Evolutionary conservation across 2,797 vertebrate genomes (phyloP), one percentile per base, ranked within the genome.

Genomic region (Amniataba percoides): DNA sequence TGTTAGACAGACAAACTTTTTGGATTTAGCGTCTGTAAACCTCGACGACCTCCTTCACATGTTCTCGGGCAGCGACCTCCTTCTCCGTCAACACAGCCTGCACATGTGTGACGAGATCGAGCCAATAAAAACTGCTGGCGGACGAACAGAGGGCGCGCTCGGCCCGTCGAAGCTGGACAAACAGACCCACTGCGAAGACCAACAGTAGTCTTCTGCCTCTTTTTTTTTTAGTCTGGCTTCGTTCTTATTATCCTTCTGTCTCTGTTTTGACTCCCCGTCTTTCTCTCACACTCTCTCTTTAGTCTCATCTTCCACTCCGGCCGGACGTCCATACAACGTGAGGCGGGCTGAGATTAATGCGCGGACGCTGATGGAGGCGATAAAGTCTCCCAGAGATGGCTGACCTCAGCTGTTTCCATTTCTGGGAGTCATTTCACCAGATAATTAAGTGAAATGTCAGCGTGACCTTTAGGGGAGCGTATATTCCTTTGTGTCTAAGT

Each of bases 61-160:
- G 21, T 80, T 64, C 63, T 51, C 52, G 13, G 59, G 57, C 71
- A 25, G 60, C 18, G n/a, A 71, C 62, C 59, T 76, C 46, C 55
- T 31, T 74, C 77, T 82, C 74, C 21, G 72, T 84, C 78, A 81
- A 84, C 75, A 82, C 61, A 2, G 64, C 65, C 74, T 36, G 75
- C 39, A 61, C 71, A 6, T 73, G 71, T 73, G 71, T 12, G 70
- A 53, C 64, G 56, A n/a, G 27, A n/a, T n/a, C 11, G 18, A 59
- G 79, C 83, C 92, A 94, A 82, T 53, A 71, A 65, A 87, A 94
- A 91, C 82, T 77, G 49, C 79, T 90, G 85, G 88, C 91, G 85
- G n/a, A 63, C 2, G 77, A 80, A 86, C 67, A 85, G 64, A 87
- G 82, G 69, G 45, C 34, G 12, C 7, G 58, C 72, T 51, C 49